Base-by-base conservation (phyloP, 2,113 vertebrate species). In the Sander vitreus region DNA sequence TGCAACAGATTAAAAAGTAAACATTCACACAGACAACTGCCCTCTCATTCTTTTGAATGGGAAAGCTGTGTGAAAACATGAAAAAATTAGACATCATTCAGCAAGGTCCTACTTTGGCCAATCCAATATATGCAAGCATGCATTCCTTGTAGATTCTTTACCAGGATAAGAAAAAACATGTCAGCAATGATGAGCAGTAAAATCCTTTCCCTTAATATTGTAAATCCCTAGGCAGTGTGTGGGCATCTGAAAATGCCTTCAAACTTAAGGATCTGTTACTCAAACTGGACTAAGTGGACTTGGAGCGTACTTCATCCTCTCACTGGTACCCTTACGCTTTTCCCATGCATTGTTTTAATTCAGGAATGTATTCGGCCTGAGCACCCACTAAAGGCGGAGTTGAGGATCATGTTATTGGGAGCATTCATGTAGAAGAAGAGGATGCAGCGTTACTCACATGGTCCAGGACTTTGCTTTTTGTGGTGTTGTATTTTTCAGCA, bases 391-490 rank as follows among this genome's bases (percentile, higher is more conserved):
- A 39, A 23, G 27, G 13, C 25, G 10, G 10, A 43, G 47, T 6
- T 43, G 1, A 58, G 21, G 54, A 23, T n/a, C 1, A 23, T 12
- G 5, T 19, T 33, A 33, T 6, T 1, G 1, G 16, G 12, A 14
- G 25, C 12, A 74, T 5, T 33, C 7, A 58, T 67, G n/a, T n/a
- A 45, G 5, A 65, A 19, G 48, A 64, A 62, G 8, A 54, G 79
- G 21, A 81, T 23, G n/a, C 48, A 54, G 45, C 25, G 1, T 73
- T 59, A 96, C 97, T 97, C 92, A 99, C 98, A 0, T 97, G 96
- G 93, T 98, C 97, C 27, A 99, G 90, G 39, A 99, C 98, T 96
- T 97, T 95, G 92, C 97, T 98, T 94, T 99, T 99, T 57, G 96
- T 95, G 36, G 98, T 96, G 0, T 94, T 97, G 94, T 99, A 99